Percentiles rank a stretch among this genome's conserved stretches.
Conservation (phyloP, 2,797 vertebrate genomes). For the Ctenochaetus hawaiiensis region DNA sequence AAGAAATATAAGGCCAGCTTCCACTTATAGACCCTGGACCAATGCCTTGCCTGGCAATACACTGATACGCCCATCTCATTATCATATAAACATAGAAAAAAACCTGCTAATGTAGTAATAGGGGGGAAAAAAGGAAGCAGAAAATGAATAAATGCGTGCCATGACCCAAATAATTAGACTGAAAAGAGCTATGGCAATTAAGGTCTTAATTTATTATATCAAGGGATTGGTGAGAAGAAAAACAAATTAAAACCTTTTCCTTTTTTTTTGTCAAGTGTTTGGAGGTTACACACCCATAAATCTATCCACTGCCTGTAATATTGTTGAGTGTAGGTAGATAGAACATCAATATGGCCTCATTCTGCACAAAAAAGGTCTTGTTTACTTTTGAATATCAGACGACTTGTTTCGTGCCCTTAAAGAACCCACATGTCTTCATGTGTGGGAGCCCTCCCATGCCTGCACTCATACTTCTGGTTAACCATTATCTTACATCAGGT, state of each 20-base stretch:
- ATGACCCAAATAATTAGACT: background rate
- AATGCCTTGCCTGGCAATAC: background rate
- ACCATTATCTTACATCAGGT: conserved; percentile 84
- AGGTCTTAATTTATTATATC: background rate
- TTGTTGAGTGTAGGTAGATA: conserved; percentile 36
- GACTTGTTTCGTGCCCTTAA: conserved; percentile 54
- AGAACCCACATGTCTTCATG: conserved; percentile 78
- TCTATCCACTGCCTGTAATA: conserved; percentile 58
- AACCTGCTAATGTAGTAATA: background rate
- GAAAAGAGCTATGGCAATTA: background rate
- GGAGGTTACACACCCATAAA: conserved; percentile 40
- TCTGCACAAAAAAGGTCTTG: conserved; percentile 39
- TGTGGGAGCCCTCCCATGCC: conserved; percentile 73
- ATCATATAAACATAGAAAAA: background rate
- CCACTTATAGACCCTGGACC: background rate
- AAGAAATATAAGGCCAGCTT: background rate
- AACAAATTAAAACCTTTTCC: background rate
- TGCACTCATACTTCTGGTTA: conserved; percentile 82
- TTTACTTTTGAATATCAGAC: conserved; percentile 78
- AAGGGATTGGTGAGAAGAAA: background rate
- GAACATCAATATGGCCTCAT: conserved; percentile 28
- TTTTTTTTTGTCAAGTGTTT: too few species aligned
- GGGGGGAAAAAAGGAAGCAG: background rate
- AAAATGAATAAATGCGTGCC: background rate
- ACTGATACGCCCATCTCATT: background rate